A percentile compares a stretch with the other conserved stretches of the same genome.
Evolutionary conservation across 2,113 vertebrate genomes (phyloP).

Genomic region (Ciconia boyciana): DNA sequence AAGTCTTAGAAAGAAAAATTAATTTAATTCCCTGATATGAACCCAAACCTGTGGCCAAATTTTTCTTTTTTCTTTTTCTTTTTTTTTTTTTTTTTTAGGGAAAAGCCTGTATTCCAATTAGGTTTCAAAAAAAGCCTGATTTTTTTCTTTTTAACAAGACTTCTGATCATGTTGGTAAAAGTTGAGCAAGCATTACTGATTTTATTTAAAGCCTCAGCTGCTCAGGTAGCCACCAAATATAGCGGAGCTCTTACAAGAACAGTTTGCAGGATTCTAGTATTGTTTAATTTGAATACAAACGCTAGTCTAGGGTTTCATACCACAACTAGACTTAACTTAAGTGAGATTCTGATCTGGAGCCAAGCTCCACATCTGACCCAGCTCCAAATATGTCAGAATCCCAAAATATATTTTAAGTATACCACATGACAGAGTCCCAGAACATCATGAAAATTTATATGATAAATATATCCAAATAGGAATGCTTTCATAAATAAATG

Average conservation of each 20-base stretch:
- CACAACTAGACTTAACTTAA: neutral
- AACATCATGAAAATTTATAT: neutral
- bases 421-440: neutral
- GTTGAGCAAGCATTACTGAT: neutral
- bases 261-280: neutral
- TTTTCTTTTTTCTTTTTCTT: neutral
- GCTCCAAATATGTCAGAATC: slow-evolving; percentile 44
- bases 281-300: slow-evolving; percentile 54
- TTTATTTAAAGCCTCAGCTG: slow-evolving; percentile 7
- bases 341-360: slow-evolving; percentile 36
- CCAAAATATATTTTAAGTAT: neutral
- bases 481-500: slow-evolving; percentile 23
- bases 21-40: neutral
- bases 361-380: slow-evolving; percentile 38
- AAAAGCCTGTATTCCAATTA: neutral
- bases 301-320: slow-evolving; percentile 30
- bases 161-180: neutral
- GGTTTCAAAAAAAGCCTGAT: neutral
- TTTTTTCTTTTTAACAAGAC: neutral
- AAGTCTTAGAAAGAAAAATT: neutral
- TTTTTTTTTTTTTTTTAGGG: neutral
- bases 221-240: slow-evolving; percentile 49
- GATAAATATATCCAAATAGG: slow-evolving; percentile 20
- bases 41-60: neutral
- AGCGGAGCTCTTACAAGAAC: neutral